Evolutionary conservation across 2,888 invertebrate species (phyloP).

Genomic region (Andrena dorsata): DNA sequence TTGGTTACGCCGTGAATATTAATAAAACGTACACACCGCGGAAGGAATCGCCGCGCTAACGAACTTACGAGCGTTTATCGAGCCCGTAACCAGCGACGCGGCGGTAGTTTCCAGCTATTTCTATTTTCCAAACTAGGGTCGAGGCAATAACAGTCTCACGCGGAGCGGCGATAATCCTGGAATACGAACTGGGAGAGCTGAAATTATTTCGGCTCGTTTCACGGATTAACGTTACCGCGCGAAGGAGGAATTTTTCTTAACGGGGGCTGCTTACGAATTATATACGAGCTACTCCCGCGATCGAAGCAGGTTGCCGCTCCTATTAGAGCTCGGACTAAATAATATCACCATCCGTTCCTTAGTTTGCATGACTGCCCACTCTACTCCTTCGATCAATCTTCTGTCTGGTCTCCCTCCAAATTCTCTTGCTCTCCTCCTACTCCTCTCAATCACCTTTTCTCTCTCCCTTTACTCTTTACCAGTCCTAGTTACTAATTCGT

Average conservation of each 20-base stretch:
- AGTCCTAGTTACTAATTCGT: too few species aligned
- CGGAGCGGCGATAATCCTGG: constrained; percentile 32
- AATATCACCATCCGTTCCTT: not conserved
- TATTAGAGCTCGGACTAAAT: not conserved
- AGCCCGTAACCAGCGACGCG: not conserved
- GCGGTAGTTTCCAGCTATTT: constrained; percentile 20
- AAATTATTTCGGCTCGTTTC: constrained; percentile 27
- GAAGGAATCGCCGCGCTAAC: constrained; percentile 1
- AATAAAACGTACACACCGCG: not conserved
- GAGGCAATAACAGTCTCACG: constrained; percentile 18
- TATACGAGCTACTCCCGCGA: constrained; percentile 6
- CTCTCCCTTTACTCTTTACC: too few species aligned
- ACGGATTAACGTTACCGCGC: constrained; percentile 30
- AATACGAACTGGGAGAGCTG: constrained; percentile 21
- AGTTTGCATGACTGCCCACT: not conserved
- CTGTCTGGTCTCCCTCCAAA: too few species aligned
- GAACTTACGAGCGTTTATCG: constrained; percentile 1
- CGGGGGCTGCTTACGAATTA: constrained; percentile 15
- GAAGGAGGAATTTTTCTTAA: not conserved
- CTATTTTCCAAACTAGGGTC: constrained; percentile 8
- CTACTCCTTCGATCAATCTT: too few species aligned
- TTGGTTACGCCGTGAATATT: not conserved
- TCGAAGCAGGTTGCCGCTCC: not conserved
- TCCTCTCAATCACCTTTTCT: too few species aligned
- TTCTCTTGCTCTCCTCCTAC: too few species aligned